Percentiles rank a stretch among this genome's conserved stretches.
Evolutionary conservation across 2,113 vertebrate species (phyloP).

Genomic region (Apteryx mantelli): DNA sequence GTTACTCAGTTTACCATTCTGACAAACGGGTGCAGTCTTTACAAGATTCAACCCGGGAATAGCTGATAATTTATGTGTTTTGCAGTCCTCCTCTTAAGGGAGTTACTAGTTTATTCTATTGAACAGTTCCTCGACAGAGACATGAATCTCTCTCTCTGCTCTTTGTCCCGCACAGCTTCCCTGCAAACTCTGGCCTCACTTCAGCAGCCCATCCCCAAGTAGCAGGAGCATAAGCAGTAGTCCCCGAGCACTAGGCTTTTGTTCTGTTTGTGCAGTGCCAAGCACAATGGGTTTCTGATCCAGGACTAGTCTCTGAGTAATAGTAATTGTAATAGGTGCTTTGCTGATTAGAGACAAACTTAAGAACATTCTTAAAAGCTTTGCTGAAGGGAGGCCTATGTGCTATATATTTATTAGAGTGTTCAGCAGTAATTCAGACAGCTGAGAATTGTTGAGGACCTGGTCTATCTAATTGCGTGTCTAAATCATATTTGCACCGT

Average conservation of each 20-base stretch:
- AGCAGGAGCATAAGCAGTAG: background rate
- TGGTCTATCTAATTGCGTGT: constrained; percentile 34
- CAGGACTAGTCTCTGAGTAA: background rate
- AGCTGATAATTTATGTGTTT: background rate
- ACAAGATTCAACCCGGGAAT: background rate
- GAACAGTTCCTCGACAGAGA: too few species aligned
- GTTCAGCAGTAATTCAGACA: constrained; percentile 40
- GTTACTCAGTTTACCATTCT: background rate
- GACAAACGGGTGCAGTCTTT: background rate
- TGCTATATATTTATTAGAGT: background rate
- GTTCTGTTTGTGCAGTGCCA: background rate
- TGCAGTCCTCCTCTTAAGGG: background rate
- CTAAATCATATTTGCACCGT: constrained; percentile 37
- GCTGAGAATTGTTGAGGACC: constrained; percentile 41
- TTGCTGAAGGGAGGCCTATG: background rate
- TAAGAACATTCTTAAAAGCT: constrained; percentile 38
- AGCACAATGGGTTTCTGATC: background rate
- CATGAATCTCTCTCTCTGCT: background rate
- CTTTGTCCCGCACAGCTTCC: background rate
- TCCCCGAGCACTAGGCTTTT: background rate
- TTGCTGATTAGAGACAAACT: constrained; percentile 32
- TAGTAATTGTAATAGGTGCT: background rate
- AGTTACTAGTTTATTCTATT: background rate
- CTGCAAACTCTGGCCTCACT: background rate
- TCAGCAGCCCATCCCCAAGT: background rate